Conservation (phyloP, 2,888 invertebrate genomes). For the Lasioglossum pauxillum region DNA sequence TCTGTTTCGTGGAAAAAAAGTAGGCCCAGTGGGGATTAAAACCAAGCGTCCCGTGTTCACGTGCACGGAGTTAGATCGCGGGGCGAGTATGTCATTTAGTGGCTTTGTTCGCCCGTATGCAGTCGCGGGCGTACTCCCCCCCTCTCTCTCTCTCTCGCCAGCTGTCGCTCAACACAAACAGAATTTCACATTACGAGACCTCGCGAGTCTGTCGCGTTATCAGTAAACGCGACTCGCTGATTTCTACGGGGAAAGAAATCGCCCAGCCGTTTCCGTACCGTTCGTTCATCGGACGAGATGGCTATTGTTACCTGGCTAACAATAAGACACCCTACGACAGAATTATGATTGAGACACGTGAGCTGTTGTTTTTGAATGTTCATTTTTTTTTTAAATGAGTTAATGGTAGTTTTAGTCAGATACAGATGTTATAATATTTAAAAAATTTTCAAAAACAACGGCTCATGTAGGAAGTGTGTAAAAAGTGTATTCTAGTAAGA, state of each 20-base stretch:
- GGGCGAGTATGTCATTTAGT: constrained; percentile 68
- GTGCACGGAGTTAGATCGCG: constrained; percentile 52
- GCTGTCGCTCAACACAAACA: constrained; percentile 33
- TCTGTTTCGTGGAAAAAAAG: constrained; percentile 60
- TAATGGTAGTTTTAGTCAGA: too few relatives aligned
- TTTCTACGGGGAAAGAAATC: constrained; percentile 8
- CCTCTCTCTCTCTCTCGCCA: background rate
- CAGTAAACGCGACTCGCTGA: background rate
- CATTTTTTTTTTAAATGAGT: too few relatives aligned
- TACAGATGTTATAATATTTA: too few relatives aligned
- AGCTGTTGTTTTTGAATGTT: too few relatives aligned
- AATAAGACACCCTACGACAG: background rate
- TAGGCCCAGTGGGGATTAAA: constrained; percentile 72
- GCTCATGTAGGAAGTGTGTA: too few relatives aligned
- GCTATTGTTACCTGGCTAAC: background rate
- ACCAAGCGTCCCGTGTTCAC: constrained; percentile 43
- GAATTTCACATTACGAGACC: constrained; percentile 28
- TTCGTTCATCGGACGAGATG: background rate
- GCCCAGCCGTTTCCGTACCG: background rate
- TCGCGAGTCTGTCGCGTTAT: background rate
- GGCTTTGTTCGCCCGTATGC: constrained; percentile 67
- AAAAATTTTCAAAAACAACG: too few relatives aligned
- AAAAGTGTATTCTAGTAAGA: too few relatives aligned
- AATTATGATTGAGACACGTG: background rate
- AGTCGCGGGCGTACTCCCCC: constrained; percentile 12